Percentiles rank a stretch among this genome's conserved stretches.
Evolutionary conservation across 2,113 vertebrate species (phyloP).

Genomic region (Varanus salvator): DNA sequence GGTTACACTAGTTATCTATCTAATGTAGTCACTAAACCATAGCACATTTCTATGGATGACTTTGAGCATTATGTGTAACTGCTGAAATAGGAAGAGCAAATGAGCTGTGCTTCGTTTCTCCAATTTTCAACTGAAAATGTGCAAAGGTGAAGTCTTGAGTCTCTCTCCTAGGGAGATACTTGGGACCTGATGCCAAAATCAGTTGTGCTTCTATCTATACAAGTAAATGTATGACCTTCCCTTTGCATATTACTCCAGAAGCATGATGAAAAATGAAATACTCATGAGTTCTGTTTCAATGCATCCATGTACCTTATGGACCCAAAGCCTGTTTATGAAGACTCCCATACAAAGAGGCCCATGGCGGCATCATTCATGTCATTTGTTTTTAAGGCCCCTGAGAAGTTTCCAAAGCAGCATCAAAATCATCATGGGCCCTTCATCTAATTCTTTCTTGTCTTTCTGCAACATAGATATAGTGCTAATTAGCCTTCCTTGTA

Average conservation of each 20-base stretch:
- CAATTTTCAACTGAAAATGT: neutral
- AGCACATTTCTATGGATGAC: neutral
- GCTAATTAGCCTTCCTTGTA: neutral
- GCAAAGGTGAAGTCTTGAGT: neutral
- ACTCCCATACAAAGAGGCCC: neutral
- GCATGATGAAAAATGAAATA: neutral
- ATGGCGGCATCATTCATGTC: neutral
- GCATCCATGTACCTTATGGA: neutral
- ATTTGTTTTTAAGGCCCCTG: neutral
- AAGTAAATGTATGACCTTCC: neutral
- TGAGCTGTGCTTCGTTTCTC: neutral
- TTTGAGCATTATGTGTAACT: neutral
- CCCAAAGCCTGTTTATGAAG: neutral
- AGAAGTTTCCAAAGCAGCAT: conserved; percentile 3
- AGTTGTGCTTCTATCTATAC: neutral
- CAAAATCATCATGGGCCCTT: neutral
- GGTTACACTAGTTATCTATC: neutral
- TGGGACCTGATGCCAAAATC: neutral
- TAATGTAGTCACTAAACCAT: neutral
- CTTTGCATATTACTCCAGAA: neutral
- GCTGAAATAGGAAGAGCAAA: neutral
- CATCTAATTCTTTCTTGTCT: neutral
- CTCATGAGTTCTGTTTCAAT: neutral
- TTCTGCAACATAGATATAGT: neutral
- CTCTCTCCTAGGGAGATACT: neutral